These are phyloP conservation scores for Murina feae DNA, from an alignment of 2,113 vertebrate species.

Conservation along the genomic window DNA sequence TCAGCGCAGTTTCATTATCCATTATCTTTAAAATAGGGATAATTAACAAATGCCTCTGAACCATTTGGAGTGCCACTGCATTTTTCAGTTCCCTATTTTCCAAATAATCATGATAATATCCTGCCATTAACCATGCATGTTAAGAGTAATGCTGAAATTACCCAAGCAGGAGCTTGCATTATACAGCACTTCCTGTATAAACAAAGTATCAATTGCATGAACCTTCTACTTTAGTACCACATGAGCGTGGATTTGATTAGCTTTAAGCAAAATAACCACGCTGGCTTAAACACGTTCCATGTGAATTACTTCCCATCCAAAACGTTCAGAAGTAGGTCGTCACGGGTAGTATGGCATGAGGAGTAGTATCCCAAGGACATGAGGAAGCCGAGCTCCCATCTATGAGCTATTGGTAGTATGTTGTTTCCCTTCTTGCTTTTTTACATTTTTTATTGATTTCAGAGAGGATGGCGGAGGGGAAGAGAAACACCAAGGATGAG, in stretches of 20 bases:
- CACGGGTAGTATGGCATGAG: neutral
- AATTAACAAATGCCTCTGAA: constrained; percentile 20
- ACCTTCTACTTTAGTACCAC: neutral
- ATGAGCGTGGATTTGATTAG: neutral
- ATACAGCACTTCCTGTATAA: neutral
- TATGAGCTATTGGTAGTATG: neutral
- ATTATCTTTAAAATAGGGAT: constrained; percentile 43
- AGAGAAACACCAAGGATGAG: no score
- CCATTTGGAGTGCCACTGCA: neutral
- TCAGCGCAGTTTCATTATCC: neutral
- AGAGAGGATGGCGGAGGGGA: no score
- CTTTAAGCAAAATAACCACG: neutral
- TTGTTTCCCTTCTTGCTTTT: neutral
- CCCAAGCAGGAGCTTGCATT: neutral
- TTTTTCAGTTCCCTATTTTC: constrained; percentile 24
- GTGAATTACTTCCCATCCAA: neutral
- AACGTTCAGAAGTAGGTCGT: neutral
- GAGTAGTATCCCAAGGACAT: neutral
- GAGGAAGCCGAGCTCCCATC: neutral
- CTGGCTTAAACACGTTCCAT: neutral
- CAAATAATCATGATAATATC: neutral
- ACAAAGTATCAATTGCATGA: neutral
- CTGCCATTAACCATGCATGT: neutral
- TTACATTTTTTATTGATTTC: no score
- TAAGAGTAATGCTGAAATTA: neutral